A percentile compares a stretch with the other conserved stretches of the same genome.
These are phyloP conservation scores for Latrodectus hesperus DNA, from an alignment of 2,888 invertebrate species.

Conservation along the genomic window DNA sequence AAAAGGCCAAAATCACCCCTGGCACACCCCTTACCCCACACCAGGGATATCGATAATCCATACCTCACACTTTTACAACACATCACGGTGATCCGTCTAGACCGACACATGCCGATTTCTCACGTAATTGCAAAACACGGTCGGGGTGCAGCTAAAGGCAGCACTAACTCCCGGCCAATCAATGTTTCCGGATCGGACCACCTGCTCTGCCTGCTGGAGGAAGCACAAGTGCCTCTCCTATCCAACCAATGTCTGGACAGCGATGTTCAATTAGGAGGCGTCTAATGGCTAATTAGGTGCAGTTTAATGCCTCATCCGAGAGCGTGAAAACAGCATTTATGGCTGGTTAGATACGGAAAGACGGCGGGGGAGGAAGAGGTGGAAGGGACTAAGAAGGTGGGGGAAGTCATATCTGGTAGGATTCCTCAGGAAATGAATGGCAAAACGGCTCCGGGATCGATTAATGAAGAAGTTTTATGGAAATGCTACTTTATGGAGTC, in stretches of 20 bases:
- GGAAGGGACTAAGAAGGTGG: not conserved
- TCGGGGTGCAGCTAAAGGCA: not conserved
- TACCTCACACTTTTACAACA: conserved; percentile 13
- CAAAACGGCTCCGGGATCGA: conserved; percentile 27
- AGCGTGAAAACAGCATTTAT: conserved; percentile 66
- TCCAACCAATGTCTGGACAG: conserved; percentile 42
- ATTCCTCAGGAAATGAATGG: conserved; percentile 12
- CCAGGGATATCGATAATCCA: conserved; percentile 54
- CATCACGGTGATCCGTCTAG: conserved; percentile 36
- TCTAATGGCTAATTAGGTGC: conserved; percentile 65
- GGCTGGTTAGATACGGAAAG: conserved; percentile 30
- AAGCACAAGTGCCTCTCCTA: conserved; percentile 23
- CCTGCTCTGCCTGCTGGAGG: conserved; percentile 4
- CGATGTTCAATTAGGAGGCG: conserved; percentile 62
- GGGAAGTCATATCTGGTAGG: conserved; percentile 16
- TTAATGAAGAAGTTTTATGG: not conserved
- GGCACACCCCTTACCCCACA: not conserved
- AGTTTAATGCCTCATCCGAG: conserved; percentile 62
- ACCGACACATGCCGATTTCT: conserved; percentile 63
- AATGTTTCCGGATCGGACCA: conserved; percentile 29
- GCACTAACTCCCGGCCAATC: conserved; percentile 26
- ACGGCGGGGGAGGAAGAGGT: not conserved
- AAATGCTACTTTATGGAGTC: not conserved
- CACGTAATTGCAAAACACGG: conserved; percentile 63
- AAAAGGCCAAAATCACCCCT: too few species aligned